A percentile compares a stretch with the other conserved stretches of the same genome.
phyloP scores from a whole-genome alignment of 2,888 invertebrate species.

The Sialis fuliginosa region DNA sequence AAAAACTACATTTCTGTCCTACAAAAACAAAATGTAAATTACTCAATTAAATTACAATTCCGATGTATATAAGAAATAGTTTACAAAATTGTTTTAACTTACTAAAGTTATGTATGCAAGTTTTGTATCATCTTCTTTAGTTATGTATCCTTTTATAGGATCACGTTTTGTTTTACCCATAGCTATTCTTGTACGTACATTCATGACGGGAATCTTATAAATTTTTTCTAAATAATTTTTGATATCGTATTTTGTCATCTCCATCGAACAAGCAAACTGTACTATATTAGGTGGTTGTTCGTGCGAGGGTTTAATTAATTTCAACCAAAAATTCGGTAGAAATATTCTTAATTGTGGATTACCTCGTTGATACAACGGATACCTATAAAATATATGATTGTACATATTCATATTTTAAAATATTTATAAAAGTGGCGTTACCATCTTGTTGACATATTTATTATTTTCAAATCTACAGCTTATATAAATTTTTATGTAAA shows the following conservation, averaged over 20 bases:
- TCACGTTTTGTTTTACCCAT: slow-evolving; percentile 48
- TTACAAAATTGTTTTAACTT: slow-evolving; percentile 17
- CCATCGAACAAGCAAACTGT: slow-evolving; percentile 76
- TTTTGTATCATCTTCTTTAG: slow-evolving; percentile 72
- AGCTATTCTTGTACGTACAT: slow-evolving; percentile 58
- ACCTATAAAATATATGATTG: slow-evolving; percentile 34
- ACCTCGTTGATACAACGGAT: slow-evolving; percentile 79
- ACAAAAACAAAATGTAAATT: slow-evolving; percentile 17
- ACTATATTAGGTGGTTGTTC: slow-evolving; percentile 64
- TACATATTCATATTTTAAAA: background rate
- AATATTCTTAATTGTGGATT: slow-evolving; percentile 88
- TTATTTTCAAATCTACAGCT: background rate
- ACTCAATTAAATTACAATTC: slow-evolving; percentile 4
- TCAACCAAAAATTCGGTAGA: slow-evolving; percentile 96
- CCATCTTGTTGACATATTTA: slow-evolving; percentile 13
- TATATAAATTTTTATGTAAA: too few species aligned
- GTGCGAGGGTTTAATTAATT: slow-evolving; percentile 52
- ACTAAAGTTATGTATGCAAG: slow-evolving; percentile 65
- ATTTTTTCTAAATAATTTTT: slow-evolving; percentile 92
- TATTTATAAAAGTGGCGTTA: slow-evolving; percentile 3
- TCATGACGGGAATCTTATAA: slow-evolving; percentile 60
- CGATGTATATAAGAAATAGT: background rate
- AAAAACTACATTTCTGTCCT: slow-evolving; percentile 57
- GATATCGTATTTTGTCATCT: slow-evolving; percentile 85
- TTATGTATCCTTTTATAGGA: slow-evolving; percentile 39